These are phyloP conservation scores for Carabus problematicus DNA, from an alignment of 2,888 invertebrate species.

Conservation along the genomic window DNA sequence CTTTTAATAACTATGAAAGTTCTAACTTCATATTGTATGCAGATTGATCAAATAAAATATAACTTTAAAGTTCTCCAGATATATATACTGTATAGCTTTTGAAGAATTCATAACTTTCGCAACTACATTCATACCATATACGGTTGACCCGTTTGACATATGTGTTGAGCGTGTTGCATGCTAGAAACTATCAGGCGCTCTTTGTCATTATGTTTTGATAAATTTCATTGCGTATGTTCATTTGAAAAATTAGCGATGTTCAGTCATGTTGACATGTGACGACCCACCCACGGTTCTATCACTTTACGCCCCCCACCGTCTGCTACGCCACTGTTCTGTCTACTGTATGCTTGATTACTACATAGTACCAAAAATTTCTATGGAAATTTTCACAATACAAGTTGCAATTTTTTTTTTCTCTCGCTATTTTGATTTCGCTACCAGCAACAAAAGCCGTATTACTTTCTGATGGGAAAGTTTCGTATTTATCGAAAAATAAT, in stretches of 20 bases:
- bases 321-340: not conserved
- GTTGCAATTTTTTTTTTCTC: no score
- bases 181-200: not conserved
- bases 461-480: no score
- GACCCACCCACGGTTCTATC: not conserved
- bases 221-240: conserved; percentile 1
- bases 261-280: conserved; percentile 1
- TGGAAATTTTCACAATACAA: not conserved
- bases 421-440: no score
- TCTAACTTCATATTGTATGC: no score
- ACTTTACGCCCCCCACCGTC: not conserved
- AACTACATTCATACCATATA: no score
- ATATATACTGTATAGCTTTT: no score
- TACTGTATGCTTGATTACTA: conserved; percentile 1
- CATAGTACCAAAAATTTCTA: not conserved
- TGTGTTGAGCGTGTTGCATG: conserved; percentile 7
- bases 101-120: no score
- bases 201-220: not conserved
- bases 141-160: conserved; percentile 1
- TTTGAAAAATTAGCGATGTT: not conserved
- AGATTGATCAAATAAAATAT: no score
- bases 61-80: no score
- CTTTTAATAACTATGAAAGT: no score
- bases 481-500: no score
- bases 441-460: no score